Percentiles rank a stretch among this genome's conserved stretches.
phyloP scores from a whole-genome alignment of 2,797 vertebrate species.

The Uromys caudimaculatus region DNA sequence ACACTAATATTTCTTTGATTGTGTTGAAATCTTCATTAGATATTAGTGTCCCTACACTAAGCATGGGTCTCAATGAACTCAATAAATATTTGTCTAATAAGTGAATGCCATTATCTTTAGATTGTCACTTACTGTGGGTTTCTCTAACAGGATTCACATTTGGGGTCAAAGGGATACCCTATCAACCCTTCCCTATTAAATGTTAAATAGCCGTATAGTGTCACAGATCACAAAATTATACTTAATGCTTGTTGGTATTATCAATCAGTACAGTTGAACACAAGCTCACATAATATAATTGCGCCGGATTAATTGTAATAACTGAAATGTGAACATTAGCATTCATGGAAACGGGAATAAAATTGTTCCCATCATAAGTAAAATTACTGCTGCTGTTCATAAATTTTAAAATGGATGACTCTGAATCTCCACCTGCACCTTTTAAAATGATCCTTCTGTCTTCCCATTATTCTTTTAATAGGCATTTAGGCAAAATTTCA shows the following conservation, averaged over 20 bases:
- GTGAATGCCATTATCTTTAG: constrained; percentile 55
- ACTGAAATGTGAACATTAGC: constrained; percentile 85
- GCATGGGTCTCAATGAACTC: constrained; percentile 36
- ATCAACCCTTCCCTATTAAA: constrained; percentile 51
- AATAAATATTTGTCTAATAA: constrained; percentile 69
- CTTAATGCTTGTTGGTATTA: constrained; percentile 84
- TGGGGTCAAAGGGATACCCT: constrained; percentile 66
- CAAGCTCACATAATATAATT: constrained; percentile 84
- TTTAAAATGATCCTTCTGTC: constrained; percentile 75
- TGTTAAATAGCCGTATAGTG: constrained; percentile 64
- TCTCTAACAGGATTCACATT: constrained; percentile 62
- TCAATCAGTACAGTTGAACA: constrained; percentile 81
- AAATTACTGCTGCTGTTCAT: constrained; percentile 85
- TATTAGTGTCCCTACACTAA: constrained; percentile 2
- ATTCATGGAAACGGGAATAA: constrained; percentile 86
- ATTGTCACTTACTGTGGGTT: constrained; percentile 30
- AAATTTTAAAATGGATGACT: constrained; percentile 87
- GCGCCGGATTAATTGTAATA: constrained; percentile 89
- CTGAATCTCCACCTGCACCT: constrained; percentile 81
- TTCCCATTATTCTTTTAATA: constrained; percentile 82
- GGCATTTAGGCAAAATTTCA: constrained; percentile 75
- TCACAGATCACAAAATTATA: constrained; percentile 74
- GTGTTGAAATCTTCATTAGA: background rate
- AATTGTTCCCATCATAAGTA: constrained; percentile 82
- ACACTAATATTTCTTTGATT: background rate